Base-by-base conservation (phyloP, 2,888 invertebrate genomes). In the Andrena marginata region DNA sequence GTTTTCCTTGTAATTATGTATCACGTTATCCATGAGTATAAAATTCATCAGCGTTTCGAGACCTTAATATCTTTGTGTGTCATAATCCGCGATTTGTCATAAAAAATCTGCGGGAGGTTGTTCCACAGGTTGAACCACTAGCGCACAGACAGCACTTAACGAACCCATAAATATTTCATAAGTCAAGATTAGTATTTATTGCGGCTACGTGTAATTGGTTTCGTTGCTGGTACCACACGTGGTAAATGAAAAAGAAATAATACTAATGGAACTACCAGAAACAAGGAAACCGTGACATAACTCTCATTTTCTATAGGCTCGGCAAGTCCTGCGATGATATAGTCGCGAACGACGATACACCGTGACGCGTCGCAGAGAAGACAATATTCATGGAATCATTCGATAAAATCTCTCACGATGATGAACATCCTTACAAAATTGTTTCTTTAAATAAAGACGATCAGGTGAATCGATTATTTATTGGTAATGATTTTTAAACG, bases 141-240 rank as follows among this genome's bases (percentile, higher is more conserved):
- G 33, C 8, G 33, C 20, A 20, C 62, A 33, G 8, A 51, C 4
- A 20, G 7, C 33, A 6, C 35, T 20, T 23, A 33, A 72, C 42
- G 20, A 64, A 59, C 26, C 20, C 26, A 68, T 85, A 63, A 70
- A 79, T 70, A 26, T 83, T 77, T 82, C 56, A 79, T 76, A 51
- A 80, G 51, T 8, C 6, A 1, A 23, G 33, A 49, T 49, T 13
- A 16, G 35, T 65, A 71, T 69, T 59, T 63, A 54, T 68, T 60
- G 26, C 23, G 8, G 49, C 20, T 33, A 16, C 35, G 35, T 48
- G n/a, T 75, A 75, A 74, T 75, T 82, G 35, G 54, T 51, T 16
- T 64, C 49, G 54, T 63, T 70, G 70, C 6, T 33, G 31, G 56
- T 62, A 56, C 33, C 69, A 31, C 49, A 71, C n/a, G 64, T 54